Conservation (phyloP, 2,888 invertebrate species). For the Cataglyphis rosenhaueri region DNA sequence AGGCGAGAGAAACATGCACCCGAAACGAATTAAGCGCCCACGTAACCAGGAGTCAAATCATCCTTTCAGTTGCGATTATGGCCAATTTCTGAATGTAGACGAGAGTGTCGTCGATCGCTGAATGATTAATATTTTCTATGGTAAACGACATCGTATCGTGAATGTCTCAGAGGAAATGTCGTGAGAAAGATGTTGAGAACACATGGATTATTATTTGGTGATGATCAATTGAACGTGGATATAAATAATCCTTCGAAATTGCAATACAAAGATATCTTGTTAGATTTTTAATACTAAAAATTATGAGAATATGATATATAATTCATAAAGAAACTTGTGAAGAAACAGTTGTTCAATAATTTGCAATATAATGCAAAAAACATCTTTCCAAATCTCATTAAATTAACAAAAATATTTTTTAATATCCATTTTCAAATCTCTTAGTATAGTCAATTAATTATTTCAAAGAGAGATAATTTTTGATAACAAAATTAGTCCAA, state of each 20-base stretch:
- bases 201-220: not conserved
- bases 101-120: constrained; percentile 11
- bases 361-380: not conserved
- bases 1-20: constrained; percentile 20
- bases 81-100: constrained; percentile 14
- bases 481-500: not conserved
- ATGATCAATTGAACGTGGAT: constrained; percentile 15
- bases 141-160: not conserved
- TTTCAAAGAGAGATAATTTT: not conserved
- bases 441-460: not conserved
- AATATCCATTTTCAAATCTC: too few species aligned
- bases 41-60: constrained; percentile 20
- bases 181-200: not conserved
- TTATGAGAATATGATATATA: not conserved
- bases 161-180: not conserved
- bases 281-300: not conserved
- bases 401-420: not conserved
- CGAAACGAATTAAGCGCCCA: constrained; percentile 44
- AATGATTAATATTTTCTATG: constrained; percentile 15
- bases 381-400: not conserved
- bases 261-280: not conserved
- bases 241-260: constrained; percentile 6
- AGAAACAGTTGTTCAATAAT: not conserved
- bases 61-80: constrained; percentile 19
- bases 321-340: not conserved